A percentile compares a stretch with the other conserved stretches of the same genome.
Conservation (phyloP, 2,113 vertebrate genomes). For the Chloropsis hardwickii region DNA sequence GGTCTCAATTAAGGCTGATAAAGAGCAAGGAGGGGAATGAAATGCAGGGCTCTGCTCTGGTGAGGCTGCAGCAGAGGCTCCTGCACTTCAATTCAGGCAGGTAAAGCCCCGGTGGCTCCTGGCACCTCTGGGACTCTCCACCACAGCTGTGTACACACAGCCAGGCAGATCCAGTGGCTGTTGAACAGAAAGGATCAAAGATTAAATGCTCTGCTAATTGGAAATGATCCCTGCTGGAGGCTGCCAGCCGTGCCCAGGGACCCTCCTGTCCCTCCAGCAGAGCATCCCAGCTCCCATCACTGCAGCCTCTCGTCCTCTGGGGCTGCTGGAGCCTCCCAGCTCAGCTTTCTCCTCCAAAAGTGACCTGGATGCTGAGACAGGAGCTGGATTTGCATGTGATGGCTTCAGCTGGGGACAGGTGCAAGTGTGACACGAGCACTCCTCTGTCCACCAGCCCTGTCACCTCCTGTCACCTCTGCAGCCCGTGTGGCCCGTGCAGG, state of each 20-base stretch:
- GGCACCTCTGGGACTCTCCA: neutral
- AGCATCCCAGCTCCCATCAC: neutral
- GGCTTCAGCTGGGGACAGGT: neutral
- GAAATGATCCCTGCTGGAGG: neutral
- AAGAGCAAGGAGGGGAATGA: neutral
- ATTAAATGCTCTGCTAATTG: neutral
- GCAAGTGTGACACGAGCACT: neutral
- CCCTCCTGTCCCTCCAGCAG: neutral
- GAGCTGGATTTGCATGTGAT: neutral
- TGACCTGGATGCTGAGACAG: neutral
- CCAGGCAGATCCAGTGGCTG: neutral
- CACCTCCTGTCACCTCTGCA: constrained; percentile 32
- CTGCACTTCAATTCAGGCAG: neutral
- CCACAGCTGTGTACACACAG: neutral
- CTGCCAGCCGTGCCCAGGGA: neutral
- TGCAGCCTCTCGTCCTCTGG: neutral
- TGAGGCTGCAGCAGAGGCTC: neutral
- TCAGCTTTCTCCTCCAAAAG: neutral
- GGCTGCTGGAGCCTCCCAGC: neutral
- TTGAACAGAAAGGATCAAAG: neutral
- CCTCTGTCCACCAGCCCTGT: neutral
- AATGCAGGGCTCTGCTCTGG: neutral
- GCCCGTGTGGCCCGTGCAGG: constrained; percentile 7
- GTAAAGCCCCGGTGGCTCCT: neutral
- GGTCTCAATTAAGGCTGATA: neutral